These are phyloP conservation scores for Nemopilema nomurai DNA, from an alignment of 30 jellyfish, hydroid and myxozoan genomes.

Conservation along the genomic window DNA sequence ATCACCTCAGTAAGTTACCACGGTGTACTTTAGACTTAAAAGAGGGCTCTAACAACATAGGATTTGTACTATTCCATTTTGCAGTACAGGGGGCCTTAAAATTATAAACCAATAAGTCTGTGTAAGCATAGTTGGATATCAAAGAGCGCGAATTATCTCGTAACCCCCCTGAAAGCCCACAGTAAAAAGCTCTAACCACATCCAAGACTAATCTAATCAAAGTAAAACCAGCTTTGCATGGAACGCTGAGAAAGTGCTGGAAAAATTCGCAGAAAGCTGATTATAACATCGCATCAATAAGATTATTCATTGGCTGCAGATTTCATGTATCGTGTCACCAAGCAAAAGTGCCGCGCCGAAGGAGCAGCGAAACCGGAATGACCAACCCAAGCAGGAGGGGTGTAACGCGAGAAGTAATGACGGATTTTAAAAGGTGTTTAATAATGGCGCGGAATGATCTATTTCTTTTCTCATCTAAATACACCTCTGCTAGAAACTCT, in stretches of 20 bases:
- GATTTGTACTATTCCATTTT: neutral
- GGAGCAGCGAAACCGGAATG: too few relatives aligned
- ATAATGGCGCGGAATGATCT: too few relatives aligned
- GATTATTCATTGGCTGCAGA: conserved; percentile 30
- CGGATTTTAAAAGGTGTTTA: too few relatives aligned
- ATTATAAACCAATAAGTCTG: neutral
- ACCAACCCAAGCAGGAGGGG: too few relatives aligned
- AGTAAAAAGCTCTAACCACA: neutral
- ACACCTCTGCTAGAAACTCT: too few relatives aligned
- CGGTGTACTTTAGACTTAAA: neutral
- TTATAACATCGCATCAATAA: conserved; percentile 7
- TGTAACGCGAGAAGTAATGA: too few relatives aligned
- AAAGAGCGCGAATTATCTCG: neutral
- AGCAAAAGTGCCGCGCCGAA: neutral
- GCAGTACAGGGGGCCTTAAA: neutral
- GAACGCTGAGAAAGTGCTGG: conserved; percentile 22
- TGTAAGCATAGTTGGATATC: neutral
- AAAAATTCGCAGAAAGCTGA: conserved; percentile 24
- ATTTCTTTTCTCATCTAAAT: too few relatives aligned
- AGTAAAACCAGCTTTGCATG: conserved; percentile 33
- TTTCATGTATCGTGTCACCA: conserved; percentile 11
- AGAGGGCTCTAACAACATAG: neutral
- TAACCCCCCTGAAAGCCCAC: neutral
- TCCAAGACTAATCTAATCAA: conserved; percentile 30
- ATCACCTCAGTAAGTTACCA: neutral